phyloP scores from a whole-genome alignment of 2,888 invertebrate species.

The Andrena camellia region DNA sequence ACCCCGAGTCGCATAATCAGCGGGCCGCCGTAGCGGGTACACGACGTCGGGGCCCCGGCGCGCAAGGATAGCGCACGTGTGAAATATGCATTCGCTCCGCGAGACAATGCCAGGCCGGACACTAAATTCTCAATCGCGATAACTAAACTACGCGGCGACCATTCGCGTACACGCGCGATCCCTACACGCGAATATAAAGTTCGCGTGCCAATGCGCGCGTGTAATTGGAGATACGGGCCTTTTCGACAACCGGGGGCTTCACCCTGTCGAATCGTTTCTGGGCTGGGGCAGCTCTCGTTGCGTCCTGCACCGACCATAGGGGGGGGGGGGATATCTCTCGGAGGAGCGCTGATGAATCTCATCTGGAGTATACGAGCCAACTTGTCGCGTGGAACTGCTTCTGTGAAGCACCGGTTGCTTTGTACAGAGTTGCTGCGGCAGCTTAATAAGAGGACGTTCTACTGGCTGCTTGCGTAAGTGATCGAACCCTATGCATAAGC shows the following conservation, averaged over 20 bases:
- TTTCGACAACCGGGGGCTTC: conserved; percentile 13
- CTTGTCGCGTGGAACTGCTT: too few species aligned
- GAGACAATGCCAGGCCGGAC: conserved; percentile 79
- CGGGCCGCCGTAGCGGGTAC: conserved; percentile 63
- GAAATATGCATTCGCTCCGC: conserved; percentile 81
- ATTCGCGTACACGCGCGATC: conserved; percentile 65
- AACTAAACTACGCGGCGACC: conserved; percentile 70
- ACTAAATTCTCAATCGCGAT: conserved; percentile 76
- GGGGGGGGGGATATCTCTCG: too few species aligned
- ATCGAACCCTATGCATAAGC: too few species aligned
- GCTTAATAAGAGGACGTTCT: too few species aligned
- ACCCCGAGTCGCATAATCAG: conserved; percentile 69
- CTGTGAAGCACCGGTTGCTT: too few species aligned
- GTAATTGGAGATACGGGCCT: conserved; percentile 62
- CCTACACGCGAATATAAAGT: conserved; percentile 67
- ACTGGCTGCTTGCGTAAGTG: too few species aligned
- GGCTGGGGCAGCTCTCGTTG: background rate
- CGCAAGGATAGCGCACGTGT: conserved; percentile 75
- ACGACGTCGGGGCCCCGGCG: conserved; percentile 50
- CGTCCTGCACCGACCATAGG: background rate
- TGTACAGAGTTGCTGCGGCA: too few species aligned
- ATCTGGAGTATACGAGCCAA: too few species aligned
- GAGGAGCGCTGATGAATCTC: too few species aligned
- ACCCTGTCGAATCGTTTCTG: background rate
- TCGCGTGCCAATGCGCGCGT: conserved; percentile 60